Evolutionary conservation across 2,888 invertebrate species (phyloP), one percentile per base, ranked within the genome.

Genomic region (Notocelia uddmanniana): DNA sequence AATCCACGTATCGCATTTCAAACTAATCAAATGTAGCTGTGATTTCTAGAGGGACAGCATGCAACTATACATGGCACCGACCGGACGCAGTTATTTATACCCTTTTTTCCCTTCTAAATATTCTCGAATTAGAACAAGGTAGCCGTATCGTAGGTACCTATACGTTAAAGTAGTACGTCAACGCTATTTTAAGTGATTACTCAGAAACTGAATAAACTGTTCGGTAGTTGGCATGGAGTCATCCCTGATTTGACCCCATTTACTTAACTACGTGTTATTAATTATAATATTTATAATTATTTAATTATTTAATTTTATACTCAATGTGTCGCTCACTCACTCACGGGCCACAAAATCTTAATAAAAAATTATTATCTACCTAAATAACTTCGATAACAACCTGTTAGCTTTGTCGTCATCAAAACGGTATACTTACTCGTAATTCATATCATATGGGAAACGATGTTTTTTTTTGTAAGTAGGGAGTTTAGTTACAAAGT

Each of bases 101-200:
- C 11, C 18, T 13, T 19, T 62, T 62, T 48, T 50, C 48, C 62
- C 62, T 50, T 50, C 62, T 19, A 15, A 48, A 48, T 50, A 62
- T 50, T 62, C 62, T 50, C 13, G 48, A 26, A 31, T 48, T 45
- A 45, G 45, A 62, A 31, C 48, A 50, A 26, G 15, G 23, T 19
- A n/a, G 41, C 18, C 34, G 57, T 18, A 11, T 18, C 23, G n/a
- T 48, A 45, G 59, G 41, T 23, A 23, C n/a, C 0, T n/a, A 50
- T 23, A 37, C 60, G 37, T 60, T 45, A 19, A 37, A 60, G 41
- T 41, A 45, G 60, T 26, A 45, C 45, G 60, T 26, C 45, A 60
- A 60, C 60, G 45, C 26, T 60, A 60, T 60, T 60, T 60, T 45
- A 26, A 60, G 60, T 26, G 45, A n/a, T 23, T 59, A 45, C 45